Conservation (phyloP, 2,113 vertebrate genomes). For the Phalacrocorax aristotelis region DNA sequence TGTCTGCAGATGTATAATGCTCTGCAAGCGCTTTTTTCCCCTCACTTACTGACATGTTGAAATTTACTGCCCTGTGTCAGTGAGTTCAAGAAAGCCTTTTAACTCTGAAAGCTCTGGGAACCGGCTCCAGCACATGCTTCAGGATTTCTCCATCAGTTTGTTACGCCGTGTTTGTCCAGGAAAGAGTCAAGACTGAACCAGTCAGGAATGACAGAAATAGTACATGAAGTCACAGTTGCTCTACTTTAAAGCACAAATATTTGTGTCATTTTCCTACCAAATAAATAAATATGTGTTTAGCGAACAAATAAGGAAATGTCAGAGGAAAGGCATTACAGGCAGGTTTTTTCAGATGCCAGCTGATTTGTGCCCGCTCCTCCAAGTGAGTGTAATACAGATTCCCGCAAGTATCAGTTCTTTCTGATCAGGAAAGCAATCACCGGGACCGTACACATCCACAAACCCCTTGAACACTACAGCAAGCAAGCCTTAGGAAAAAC, state of each 20-base stretch:
- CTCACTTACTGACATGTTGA: background rate
- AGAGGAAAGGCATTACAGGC: background rate
- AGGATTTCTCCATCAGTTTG: background rate
- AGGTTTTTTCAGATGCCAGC: background rate
- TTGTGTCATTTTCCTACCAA: constrained; percentile 16
- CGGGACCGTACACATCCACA: background rate
- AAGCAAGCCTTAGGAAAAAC: background rate
- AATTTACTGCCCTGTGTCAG: constrained; percentile 57
- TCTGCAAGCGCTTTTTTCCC: background rate
- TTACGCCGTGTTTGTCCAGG: constrained; percentile 43
- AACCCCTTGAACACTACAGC: background rate
- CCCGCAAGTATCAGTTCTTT: background rate
- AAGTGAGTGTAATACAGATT: background rate
- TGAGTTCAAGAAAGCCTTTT: constrained; percentile 58
- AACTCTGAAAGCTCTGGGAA: constrained; percentile 20
- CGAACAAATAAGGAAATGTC: constrained; percentile 27
- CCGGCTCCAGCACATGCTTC: constrained; percentile 12
- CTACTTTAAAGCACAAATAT: constrained; percentile 26
- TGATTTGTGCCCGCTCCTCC: background rate
- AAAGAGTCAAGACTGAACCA: constrained; percentile 48
- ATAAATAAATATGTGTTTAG: background rate
- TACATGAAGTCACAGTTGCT: constrained; percentile 50
- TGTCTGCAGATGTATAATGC: background rate
- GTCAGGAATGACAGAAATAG: constrained; percentile 60
- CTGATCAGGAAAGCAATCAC: background rate